These are phyloP conservation scores for Hypotaenidia philippensis DNA, from an alignment of 2,797 vertebrate genomes.

Conservation along the genomic window DNA sequence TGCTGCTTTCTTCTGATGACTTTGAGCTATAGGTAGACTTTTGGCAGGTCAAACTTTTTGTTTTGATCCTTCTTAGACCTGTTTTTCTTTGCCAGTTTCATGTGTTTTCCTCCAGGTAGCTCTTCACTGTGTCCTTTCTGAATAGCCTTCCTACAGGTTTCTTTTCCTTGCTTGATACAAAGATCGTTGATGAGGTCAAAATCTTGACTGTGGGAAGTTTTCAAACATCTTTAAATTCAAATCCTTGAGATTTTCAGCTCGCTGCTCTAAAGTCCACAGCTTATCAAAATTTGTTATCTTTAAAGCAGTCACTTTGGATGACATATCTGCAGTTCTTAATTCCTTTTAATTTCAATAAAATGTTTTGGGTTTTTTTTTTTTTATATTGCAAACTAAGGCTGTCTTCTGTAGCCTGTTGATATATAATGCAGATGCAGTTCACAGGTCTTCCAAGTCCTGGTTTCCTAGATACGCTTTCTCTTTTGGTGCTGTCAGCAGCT, in stretches of 20 bases:
- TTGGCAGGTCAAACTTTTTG: background rate
- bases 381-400: background rate
- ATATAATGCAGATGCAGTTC: accelerated
- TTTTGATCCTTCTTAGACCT: background rate
- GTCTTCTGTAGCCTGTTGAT: background rate
- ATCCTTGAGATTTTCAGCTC: constrained; percentile 9
- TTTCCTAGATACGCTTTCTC: background rate
- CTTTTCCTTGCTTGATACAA: background rate
- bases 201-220: background rate
- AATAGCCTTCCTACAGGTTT: background rate
- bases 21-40: background rate
- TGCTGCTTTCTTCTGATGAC: background rate
- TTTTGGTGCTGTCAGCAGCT: background rate
- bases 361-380: background rate
- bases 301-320: background rate
- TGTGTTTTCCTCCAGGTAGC: background rate
- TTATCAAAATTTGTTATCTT: background rate
- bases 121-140: background rate
- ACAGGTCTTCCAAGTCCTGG: background rate
- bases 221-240: background rate
- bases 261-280: background rate
- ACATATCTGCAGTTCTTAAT: background rate
- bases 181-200: background rate
- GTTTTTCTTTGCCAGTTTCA: background rate
- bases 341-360: background rate